Conservation (phyloP, 2,113 vertebrate genomes). For the Hyperopisus bebe region DNA sequence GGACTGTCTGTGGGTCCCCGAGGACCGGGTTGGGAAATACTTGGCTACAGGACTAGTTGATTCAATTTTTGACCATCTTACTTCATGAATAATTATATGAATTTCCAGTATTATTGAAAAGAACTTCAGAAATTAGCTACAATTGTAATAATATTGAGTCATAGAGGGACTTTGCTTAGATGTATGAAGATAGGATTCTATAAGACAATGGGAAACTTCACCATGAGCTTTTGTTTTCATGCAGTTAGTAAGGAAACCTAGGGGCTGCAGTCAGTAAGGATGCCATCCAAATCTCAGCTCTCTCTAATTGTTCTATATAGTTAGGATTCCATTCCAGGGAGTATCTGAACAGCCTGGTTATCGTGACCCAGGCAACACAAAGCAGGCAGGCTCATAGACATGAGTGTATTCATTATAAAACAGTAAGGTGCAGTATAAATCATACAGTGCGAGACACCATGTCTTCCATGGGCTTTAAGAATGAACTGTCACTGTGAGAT, state of each 20-base stretch:
- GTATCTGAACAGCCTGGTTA: neutral
- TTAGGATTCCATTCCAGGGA: neutral
- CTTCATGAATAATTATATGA: conserved; percentile 59
- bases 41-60: neutral
- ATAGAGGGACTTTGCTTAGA: neutral
- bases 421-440: neutral
- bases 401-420: neutral
- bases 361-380: neutral
- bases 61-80: conserved; percentile 55
- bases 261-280: neutral
- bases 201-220: neutral
- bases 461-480: neutral
- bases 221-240: neutral
- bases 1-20: neutral
- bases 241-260: neutral
- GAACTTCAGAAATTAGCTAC: neutral
- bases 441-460: neutral
- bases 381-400: neutral
- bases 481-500: neutral
- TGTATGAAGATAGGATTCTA: neutral
- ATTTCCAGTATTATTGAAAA: conserved; percentile 54
- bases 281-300: neutral
- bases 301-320: neutral
- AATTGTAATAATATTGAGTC: conserved; percentile 6
- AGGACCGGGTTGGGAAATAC: neutral